Conservation (phyloP, 2,113 vertebrate species). For the Lathamus discolor region DNA sequence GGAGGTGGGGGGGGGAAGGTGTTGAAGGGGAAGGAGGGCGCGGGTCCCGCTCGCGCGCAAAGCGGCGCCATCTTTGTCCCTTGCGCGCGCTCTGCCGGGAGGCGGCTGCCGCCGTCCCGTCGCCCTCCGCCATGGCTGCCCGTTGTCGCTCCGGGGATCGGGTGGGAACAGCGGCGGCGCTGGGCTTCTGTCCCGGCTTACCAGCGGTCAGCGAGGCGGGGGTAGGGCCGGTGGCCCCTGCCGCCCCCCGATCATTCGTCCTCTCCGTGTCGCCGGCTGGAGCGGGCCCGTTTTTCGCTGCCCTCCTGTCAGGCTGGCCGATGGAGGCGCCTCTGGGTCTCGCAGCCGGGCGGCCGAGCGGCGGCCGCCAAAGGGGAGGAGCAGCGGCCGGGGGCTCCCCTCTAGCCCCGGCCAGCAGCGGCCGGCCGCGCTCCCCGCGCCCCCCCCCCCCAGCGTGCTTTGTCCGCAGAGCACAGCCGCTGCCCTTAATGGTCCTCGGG, state of each 20-base stretch:
- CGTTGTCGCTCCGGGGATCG: background rate
- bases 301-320: background rate
- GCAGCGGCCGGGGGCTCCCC: background rate
- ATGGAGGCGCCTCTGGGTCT: background rate
- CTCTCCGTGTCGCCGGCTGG: too few relatives aligned
- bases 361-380: background rate
- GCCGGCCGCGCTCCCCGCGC: too few relatives aligned
- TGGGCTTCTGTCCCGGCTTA: background rate
- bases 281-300: background rate
- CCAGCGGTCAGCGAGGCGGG: background rate
- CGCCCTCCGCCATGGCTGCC: background rate
- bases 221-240: background rate
- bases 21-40: background rate
- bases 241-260: background rate
- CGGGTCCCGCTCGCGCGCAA: background rate
- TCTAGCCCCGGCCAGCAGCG: background rate
- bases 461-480: background rate
- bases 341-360: background rate
- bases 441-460: background rate
- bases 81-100: background rate
- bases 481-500: accelerated
- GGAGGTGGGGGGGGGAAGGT: background rate
- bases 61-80: slow-evolving; percentile 43
- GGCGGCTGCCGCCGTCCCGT: background rate
- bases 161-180: background rate